A percentile compares a stretch with the other conserved stretches of the same genome.
These are phyloP conservation scores for Calliphora vomitoria DNA, from an alignment of 2,888 invertebrate genomes.

Conservation along the genomic window DNA sequence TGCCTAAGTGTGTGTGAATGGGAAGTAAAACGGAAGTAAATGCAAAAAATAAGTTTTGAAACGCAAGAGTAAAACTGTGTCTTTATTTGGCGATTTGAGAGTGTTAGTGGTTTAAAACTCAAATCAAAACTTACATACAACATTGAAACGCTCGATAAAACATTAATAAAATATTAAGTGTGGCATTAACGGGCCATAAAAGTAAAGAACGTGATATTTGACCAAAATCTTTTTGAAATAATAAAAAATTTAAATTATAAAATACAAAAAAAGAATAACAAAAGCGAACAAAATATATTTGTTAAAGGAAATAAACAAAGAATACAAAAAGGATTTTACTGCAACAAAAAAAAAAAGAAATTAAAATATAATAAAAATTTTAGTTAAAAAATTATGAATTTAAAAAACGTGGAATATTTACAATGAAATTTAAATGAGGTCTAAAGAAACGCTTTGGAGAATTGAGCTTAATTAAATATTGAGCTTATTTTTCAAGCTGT, in stretches of 20 bases:
- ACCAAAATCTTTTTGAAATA: conserved; percentile 7
- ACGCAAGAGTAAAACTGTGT: background rate
- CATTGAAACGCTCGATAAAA: conserved; percentile 57
- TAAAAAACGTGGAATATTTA: background rate
- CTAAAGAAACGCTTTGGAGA: background rate
- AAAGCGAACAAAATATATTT: conserved; percentile 4
- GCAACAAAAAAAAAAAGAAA: conserved; percentile 20
- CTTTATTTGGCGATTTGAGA: background rate
- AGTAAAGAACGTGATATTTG: conserved; percentile 68
- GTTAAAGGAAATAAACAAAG: conserved; percentile 1
- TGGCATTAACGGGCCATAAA: conserved; percentile 68
- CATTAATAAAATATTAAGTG: conserved; percentile 67
- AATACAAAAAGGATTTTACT: background rate
- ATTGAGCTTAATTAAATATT: conserved; percentile 22
- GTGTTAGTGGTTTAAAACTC: background rate
- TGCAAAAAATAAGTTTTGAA: conserved; percentile 46
- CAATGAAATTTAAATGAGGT: conserved; percentile 12
- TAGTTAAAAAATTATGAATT: background rate
- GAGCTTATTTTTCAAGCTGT: conserved; percentile 20
- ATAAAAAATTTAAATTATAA: background rate
- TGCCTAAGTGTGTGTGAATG: background rate
- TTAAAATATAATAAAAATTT: conserved; percentile 14
- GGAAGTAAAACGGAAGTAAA: conserved; percentile 64
- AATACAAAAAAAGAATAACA: background rate
- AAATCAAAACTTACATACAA: conserved; percentile 18